Conservation (phyloP, 2,888 invertebrate species). For the Argyra leucocephala region DNA sequence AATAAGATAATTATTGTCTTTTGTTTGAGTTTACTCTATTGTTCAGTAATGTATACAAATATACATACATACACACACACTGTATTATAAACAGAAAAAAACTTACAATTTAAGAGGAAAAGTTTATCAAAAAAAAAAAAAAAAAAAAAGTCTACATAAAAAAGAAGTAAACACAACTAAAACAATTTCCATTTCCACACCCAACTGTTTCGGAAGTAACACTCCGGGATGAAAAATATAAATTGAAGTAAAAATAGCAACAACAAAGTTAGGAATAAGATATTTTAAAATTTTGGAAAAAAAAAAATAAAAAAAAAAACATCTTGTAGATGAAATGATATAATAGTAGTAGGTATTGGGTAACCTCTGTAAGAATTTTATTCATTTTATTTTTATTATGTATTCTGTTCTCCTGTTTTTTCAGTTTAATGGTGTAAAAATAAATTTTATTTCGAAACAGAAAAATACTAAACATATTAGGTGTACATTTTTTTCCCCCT, state of each 20-base stretch:
- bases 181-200: background rate
- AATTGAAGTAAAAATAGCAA: background rate
- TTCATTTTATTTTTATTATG: background rate
- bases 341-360: background rate
- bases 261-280: background rate
- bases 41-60: too few species aligned
- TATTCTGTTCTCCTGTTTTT: background rate
- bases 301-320: too few species aligned
- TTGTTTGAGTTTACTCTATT: too few species aligned
- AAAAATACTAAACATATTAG: background rate
- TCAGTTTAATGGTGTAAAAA: background rate
- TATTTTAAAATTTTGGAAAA: background rate
- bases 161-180: too few species aligned
- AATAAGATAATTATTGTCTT: too few species aligned
- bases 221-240: background rate
- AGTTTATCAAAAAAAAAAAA: background rate
- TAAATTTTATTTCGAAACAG: background rate
- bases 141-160: background rate
- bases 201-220: constrained; percentile 6
- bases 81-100: too few species aligned
- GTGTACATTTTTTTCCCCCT: too few species aligned
- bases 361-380: too few species aligned
- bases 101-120: background rate
- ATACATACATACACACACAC: too few species aligned
- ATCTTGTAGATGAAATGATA: too few species aligned